Evolutionary conservation across 2,797 vertebrate species (phyloP).

Genomic region (Phataginus tetradactyla): DNA sequence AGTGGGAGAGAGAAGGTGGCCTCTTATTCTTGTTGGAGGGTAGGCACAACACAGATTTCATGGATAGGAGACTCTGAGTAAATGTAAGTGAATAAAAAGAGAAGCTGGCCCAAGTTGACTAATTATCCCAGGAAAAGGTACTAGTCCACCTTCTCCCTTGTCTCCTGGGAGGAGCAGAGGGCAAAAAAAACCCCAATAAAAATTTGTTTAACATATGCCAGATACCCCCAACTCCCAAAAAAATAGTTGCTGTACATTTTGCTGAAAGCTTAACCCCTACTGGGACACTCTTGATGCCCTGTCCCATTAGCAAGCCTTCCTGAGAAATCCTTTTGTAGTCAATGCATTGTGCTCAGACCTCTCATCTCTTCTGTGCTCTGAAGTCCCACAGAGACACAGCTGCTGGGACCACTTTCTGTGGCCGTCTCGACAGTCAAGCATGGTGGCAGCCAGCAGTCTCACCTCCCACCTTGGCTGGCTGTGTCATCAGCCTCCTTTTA

Average conservation of each 20-base stretch:
- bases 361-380: not conserved
- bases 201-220: not conserved
- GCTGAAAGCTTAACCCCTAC: not conserved
- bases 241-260: not conserved
- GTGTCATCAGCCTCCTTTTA: constrained; percentile 59
- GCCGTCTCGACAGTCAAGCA: not conserved
- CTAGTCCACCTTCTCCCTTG: not conserved
- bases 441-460: not conserved
- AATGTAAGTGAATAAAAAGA: not conserved
- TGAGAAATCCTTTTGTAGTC: not conserved
- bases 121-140: not conserved
- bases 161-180: not conserved
- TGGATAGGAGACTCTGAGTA: not conserved
- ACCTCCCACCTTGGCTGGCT: constrained; percentile 22
- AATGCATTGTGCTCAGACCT: not conserved
- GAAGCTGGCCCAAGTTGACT: not conserved
- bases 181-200: not conserved
- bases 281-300: not conserved
- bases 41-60: not conserved
- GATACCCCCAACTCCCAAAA: not conserved
- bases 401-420: not conserved
- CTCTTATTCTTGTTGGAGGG: not conserved
- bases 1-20: not conserved
- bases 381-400: constrained; percentile 1
- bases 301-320: not conserved